Evolutionary conservation across 2,113 vertebrate genomes (phyloP), one percentile per base, ranked within the genome.

Genomic region (Hippocampus mohnikei): DNA sequence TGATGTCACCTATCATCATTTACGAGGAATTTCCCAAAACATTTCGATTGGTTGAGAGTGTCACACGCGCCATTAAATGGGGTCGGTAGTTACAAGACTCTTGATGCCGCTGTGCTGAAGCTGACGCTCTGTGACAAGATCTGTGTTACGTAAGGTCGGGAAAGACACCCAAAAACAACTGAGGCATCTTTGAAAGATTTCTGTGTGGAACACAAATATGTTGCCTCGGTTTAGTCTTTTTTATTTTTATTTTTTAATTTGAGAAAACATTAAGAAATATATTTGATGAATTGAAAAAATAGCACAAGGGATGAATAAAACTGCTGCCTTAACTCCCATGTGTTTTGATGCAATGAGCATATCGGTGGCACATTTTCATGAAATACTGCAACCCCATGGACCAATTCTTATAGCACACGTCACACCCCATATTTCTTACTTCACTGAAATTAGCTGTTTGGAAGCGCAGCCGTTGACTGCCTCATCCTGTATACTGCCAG

Each of bases 121-220:
- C 86, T 89, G 85, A 88, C 86, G 75, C 66, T 74, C 66, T 78
- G 76, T 91, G 89, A 87, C 90, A 91, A 85, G 82, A 82, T 72
- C 74, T 77, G 76, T 21, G 46, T 92, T 91, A 89, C 80, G 75
- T 89, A 89, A 90, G 85, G 64, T 48, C 29, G 77, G 72, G 44
- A 74, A 71, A 59, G 79, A 77, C 73, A 80, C 72, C 66, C 73
- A 67, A 67, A 50, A 78, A 83, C 71, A 71, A 80, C 75, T 12
- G 67, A 81, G 72, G 75, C 77, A 81, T 86, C 86, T 75, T 79
- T 74, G 77, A 82, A 80, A 75, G 74, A 89, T 84, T 76, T 81
- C 80, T 85, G 85, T 85, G 82, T 87, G 84, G 33, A 7, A n/a
- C 41, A 23, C n/a, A 55, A n/a, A 55, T 4, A n/a, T 18, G 41